phyloP scores from a whole-genome alignment of 2,888 invertebrate genomes.

The Pegoplata infirma region DNA sequence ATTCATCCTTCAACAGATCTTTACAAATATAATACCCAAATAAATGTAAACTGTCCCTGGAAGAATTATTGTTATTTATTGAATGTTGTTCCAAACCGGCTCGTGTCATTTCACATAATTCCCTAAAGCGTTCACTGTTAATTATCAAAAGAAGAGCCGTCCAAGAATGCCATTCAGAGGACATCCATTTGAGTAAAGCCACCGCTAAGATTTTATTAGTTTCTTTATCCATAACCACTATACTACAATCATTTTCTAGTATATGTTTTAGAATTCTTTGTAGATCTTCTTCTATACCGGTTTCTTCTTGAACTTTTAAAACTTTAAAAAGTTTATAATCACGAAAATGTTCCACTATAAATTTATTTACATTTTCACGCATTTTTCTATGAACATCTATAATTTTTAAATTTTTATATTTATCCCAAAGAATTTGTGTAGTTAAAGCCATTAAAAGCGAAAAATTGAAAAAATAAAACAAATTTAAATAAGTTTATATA shows the following conservation, averaged over 20 bases:
- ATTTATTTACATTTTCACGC: constrained; percentile 39
- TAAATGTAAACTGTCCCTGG: constrained; percentile 57
- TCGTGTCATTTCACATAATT: constrained; percentile 40
- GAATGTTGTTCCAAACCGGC: constrained; percentile 33
- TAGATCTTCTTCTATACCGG: constrained; percentile 40
- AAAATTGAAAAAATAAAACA: neutral
- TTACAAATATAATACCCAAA: constrained; percentile 52
- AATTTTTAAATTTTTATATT: constrained; percentile 55
- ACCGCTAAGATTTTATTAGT: constrained; percentile 60
- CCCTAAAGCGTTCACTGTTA: constrained; percentile 25
- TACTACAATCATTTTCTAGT: constrained; percentile 61
- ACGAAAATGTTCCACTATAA: constrained; percentile 58
- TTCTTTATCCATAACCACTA: constrained; percentile 57
- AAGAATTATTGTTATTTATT: neutral
- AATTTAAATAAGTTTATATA: neutral
- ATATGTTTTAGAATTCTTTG: constrained; percentile 54
- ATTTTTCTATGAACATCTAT: constrained; percentile 56
- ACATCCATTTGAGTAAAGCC: constrained; percentile 65
- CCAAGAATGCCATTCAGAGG: constrained; percentile 63
- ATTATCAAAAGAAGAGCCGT: constrained; percentile 41
- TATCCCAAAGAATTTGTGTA: constrained; percentile 61
- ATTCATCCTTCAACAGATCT: constrained; percentile 15
- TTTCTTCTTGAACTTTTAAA: constrained; percentile 43
- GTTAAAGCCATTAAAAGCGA: constrained; percentile 17
- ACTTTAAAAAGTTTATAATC: constrained; percentile 30